phyloP scores from a whole-genome alignment of 2,113 vertebrate genomes.

The Oceanites oceanicus region DNA sequence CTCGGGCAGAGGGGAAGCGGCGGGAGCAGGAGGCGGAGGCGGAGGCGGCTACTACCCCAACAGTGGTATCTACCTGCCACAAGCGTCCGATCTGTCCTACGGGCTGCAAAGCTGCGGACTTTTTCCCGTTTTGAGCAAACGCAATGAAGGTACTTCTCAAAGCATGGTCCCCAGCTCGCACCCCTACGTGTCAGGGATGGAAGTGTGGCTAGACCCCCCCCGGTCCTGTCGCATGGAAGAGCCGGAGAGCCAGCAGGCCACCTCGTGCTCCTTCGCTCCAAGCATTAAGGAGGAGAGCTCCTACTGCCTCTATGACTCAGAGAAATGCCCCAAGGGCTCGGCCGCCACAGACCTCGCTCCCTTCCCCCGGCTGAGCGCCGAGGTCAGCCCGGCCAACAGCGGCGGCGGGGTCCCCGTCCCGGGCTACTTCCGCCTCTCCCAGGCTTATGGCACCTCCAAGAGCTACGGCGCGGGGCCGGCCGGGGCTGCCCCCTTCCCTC shows the following conservation, averaged over 20 bases:
- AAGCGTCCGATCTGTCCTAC: constrained; percentile 89
- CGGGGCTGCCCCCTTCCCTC: constrained; percentile 79
- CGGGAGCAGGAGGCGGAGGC: constrained; percentile 79
- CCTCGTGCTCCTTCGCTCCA: constrained; percentile 90
- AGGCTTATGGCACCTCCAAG: constrained; percentile 91
- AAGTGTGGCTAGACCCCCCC: constrained; percentile 92
- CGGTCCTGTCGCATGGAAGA: constrained; percentile 91
- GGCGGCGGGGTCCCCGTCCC: constrained; percentile 89
- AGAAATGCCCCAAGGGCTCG: constrained; percentile 91
- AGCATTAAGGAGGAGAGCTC: constrained; percentile 97
- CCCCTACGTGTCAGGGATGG: constrained; percentile 90
- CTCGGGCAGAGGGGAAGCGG: constrained; percentile 86
- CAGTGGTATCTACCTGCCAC: constrained; percentile 90
- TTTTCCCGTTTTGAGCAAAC: constrained; percentile 91
- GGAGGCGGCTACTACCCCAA: constrained; percentile 87
- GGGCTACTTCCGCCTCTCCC: constrained; percentile 97
- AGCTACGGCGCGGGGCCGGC: constrained; percentile 81
- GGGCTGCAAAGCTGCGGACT: constrained; percentile 93
- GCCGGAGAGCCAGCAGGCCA: constrained; percentile 82
- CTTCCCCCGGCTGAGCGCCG: constrained; percentile 81
- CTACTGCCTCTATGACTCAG: constrained; percentile 94
- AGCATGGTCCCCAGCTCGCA: constrained; percentile 81
- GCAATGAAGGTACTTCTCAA: constrained; percentile 86
- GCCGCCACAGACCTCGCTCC: constrained; percentile 80
- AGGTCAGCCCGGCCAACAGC: constrained; percentile 76